phyloP scores from a whole-genome alignment of 2,888 invertebrate genomes.

The Drosophila gaucha region DNA sequence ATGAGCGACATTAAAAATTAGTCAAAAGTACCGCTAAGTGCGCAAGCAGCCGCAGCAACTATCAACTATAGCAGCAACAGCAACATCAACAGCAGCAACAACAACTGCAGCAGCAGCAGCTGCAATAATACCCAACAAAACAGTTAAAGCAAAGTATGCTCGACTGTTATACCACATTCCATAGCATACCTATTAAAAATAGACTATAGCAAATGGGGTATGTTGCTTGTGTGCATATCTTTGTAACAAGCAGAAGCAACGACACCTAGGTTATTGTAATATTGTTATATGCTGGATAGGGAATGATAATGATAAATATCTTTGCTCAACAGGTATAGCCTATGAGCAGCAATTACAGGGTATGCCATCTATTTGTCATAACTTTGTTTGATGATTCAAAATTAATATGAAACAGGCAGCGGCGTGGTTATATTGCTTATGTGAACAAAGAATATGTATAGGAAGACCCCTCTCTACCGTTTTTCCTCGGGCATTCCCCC shows the following conservation, averaged over 20 bases:
- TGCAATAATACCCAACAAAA: slow-evolving; percentile 5
- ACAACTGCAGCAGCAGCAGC: not conserved
- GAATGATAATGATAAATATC: no score
- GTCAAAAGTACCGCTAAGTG: slow-evolving; percentile 74
- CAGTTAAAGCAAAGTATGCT: slow-evolving; percentile 13
- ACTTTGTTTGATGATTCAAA: slow-evolving; percentile 7
- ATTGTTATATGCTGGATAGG: no score
- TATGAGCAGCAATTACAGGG: not conserved
- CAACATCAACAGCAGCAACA: slow-evolving; percentile 2
- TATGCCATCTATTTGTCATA: slow-evolving; percentile 12
- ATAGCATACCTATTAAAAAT: not conserved
- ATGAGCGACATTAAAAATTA: slow-evolving; percentile 76
- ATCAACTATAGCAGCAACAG: slow-evolving; percentile 45
- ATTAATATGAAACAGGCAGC: slow-evolving; percentile 6
- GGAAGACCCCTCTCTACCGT: not conserved
- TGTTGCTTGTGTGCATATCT: not conserved
- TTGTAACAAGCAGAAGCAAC: not conserved
- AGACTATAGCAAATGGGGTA: not conserved
- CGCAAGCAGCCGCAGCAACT: slow-evolving; percentile 46
- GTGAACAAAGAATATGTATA: not conserved
- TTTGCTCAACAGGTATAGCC: no score
- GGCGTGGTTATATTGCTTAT: slow-evolving; percentile 5
- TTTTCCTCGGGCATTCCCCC: no score
- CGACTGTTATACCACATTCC: slow-evolving; percentile 22
- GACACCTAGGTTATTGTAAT: no score